These are phyloP conservation scores for western clawed frog (Xenopus tropicalis) DNA, from an alignment of 2,113 vertebrate genomes.

Conservation along the genomic window UCB_Xtro_10.0 CM004446.2:23307001-23307500, in stretches of 20 bases:
- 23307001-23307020: too few species aligned
- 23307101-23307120: too few species aligned
- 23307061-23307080: too few species aligned
- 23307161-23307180: not conserved
- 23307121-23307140: not conserved
- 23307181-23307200: not conserved
- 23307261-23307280: conserved; percentile 24
- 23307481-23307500: conserved; percentile 1
- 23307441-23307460: conserved; percentile 6
- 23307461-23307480: conserved; percentile 1
- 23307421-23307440: conserved; percentile 49
- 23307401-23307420: conserved; percentile 30
- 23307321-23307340: conserved; percentile 56
- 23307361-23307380: conserved; percentile 66
- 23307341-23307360: conserved; percentile 60
- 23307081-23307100: too few species aligned
- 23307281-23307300: conserved; percentile 50
- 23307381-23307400: conserved; percentile 28
- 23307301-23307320: conserved; percentile 60
- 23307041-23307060: too few species aligned
- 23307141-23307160: conserved; percentile 26
- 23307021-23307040: too few species aligned
- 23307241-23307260: not conserved
- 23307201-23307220: conserved; percentile 22
- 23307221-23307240: not conserved